phyloP scores from a whole-genome alignment of 2,797 vertebrate species.

The Sebastolobus altivelis region DNA sequence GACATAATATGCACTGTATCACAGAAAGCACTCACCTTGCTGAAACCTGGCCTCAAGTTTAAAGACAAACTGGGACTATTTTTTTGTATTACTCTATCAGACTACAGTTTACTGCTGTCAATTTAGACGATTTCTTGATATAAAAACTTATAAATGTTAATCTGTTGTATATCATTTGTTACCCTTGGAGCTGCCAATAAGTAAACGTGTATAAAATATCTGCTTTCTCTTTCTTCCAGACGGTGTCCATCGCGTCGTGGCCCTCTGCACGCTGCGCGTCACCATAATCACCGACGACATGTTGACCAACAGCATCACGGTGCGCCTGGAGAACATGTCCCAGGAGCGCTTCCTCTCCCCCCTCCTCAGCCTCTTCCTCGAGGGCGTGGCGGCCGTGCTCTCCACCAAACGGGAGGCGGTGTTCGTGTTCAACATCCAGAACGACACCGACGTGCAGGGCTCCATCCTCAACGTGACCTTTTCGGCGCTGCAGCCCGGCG shows the following conservation, averaged over 20 bases:
- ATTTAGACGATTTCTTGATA: not conserved
- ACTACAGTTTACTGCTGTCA: not conserved
- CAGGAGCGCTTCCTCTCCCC: constrained; percentile 97
- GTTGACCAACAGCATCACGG: constrained; percentile 98
- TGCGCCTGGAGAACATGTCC: constrained; percentile 98
- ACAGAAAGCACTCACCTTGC: not conserved
- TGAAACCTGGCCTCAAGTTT: not conserved
- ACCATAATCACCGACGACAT: constrained; percentile 98
- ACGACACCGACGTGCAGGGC: constrained; percentile 94
- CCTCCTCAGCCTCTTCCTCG: constrained; percentile 91
- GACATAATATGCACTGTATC: not conserved
- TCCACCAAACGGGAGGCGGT: constrained; percentile 92
- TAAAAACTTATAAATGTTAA: not conserved
- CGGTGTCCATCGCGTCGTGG: constrained; percentile 88
- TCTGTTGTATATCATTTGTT: not conserved
- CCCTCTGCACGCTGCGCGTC: constrained; percentile 92
- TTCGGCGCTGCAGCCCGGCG: constrained; percentile 92
- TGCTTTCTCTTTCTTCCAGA: constrained; percentile 79
- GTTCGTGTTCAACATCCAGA: constrained; percentile 97
- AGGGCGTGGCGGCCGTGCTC: constrained; percentile 94
- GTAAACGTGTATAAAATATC: not conserved
- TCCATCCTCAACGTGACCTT: constrained; percentile 97
- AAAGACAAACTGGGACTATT: not conserved
- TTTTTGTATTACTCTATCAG: not conserved
- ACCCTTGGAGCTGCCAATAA: not conserved